Evolutionary conservation across 2,888 invertebrate genomes (phyloP), one percentile per base, ranked within the genome.

Genomic region (Biston betularia): DNA sequence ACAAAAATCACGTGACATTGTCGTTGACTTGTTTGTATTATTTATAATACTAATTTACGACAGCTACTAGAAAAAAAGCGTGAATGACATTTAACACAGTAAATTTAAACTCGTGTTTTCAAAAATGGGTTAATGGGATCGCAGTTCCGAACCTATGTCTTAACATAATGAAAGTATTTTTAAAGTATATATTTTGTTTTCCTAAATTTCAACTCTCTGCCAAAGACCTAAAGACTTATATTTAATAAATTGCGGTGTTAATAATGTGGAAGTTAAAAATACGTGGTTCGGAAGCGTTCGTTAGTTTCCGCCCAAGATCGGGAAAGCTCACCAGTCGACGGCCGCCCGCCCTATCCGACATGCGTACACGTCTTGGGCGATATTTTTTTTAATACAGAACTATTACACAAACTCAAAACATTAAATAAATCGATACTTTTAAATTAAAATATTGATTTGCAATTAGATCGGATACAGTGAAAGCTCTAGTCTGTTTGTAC

Each of bases 81-180:
- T 68, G 60, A 65, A 65, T 64, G 65, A 67, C 68, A 63, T 60
- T 65, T 44, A 69, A 59, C 54, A 67, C 55, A 34, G 65, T 24
- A 63, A 67, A 57, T 35, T 52, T 52, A 58, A 61, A 67, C 45
- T 63, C 66, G 24, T 60, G 64, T 71, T 71, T 70, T 67, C 83
- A 80, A 85, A 89, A 89, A 88, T 92, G 82, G 92, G 92, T 92
- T 92, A 92, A 89, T 89, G 86, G 86, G 85, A 80, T 83, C 82
- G 79, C 79, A 73, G 82, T 81, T 59, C 84, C 85, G 80, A 84
- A 87, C 80, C 79, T 79, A 70, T 75, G 80, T 79, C 76, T 81
- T 81, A 81, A 75, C 83, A 85, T 87, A 85, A 85, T 84, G 83
- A 88, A 87, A 84, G 82, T 82, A 84, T 72, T 72, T 38, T 61